Percentiles rank a stretch among this genome's conserved stretches.
phyloP scores from a whole-genome alignment of 2,888 invertebrate species.

The Coenonympha glycerion region DNA sequence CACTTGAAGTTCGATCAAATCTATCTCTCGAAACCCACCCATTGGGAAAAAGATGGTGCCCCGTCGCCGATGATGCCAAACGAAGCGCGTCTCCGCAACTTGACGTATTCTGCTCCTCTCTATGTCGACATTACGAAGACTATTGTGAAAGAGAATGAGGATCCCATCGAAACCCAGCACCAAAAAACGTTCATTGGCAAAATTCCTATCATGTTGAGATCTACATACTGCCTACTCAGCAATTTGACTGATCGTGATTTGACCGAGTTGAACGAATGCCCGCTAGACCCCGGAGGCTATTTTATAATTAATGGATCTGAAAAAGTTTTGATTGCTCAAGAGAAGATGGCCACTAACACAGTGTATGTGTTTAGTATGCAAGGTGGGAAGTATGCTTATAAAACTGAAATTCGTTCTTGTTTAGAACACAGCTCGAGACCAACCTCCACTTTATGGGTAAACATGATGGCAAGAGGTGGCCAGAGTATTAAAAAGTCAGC shows the following conservation, averaged over 20 bases:
- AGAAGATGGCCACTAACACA: conserved; percentile 99
- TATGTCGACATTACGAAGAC: conserved; percentile 99
- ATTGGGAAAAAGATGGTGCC: conserved; percentile 99
- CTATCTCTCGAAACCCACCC: conserved; percentile 98
- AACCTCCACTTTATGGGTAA: conserved; percentile 98
- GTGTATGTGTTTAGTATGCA: conserved; percentile 99
- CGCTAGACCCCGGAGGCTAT: conserved; percentile 99
- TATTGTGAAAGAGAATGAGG: conserved; percentile 91
- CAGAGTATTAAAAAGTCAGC: conserved; percentile 98
- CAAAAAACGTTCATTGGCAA: conserved; percentile 88
- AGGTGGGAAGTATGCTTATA: conserved; percentile 99
- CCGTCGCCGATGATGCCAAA: conserved; percentile 99
- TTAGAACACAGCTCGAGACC: conserved; percentile 87
- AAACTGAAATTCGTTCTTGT: conserved; percentile 96
- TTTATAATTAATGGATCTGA: conserved; percentile 99
- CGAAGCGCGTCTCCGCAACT: conserved; percentile 96
- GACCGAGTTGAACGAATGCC: conserved; percentile 99
- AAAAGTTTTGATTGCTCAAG: conserved; percentile 98
- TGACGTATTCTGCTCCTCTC: conserved; percentile 98
- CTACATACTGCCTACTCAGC: conserved; percentile 96
- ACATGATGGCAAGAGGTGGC: conserved; percentile 99
- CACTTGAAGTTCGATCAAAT: conserved; percentile 98
- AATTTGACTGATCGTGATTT: conserved; percentile 98
- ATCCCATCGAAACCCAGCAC: conserved; percentile 88
- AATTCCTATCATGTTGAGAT: conserved; percentile 99